phyloP scores from a whole-genome alignment of 2,888 invertebrate genomes.

The Leptinotarsa rubiginosa region DNA sequence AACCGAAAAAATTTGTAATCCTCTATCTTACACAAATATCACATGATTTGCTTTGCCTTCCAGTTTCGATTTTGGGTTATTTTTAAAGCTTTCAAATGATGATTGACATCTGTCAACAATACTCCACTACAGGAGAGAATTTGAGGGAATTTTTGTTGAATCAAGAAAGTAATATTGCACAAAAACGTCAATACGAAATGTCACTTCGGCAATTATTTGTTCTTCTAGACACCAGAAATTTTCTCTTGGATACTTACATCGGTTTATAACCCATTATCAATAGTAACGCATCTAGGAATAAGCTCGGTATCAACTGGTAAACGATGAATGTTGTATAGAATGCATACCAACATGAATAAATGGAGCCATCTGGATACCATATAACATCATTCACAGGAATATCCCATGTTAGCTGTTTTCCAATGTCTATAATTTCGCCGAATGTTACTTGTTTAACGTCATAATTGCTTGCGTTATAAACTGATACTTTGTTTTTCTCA shows the following conservation, averaged over 20 bases:
- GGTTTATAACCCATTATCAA: conserved; percentile 77
- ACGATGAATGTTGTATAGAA: conserved; percentile 78
- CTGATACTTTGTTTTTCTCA: conserved; percentile 67
- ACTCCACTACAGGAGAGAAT: too few species aligned
- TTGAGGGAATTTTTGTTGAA: too few species aligned
- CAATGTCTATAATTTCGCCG: conserved; percentile 72
- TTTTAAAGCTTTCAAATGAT: too few species aligned
- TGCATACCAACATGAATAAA: conserved; percentile 71
- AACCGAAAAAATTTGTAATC: too few species aligned
- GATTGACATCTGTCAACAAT: too few species aligned
- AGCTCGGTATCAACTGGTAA: conserved; percentile 83
- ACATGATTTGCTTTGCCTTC: too few species aligned
- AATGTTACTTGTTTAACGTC: conserved; percentile 76
- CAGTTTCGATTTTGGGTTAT: too few species aligned
- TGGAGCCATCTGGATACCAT: conserved; percentile 74
- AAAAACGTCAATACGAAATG: too few species aligned
- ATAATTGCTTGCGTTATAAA: conserved; percentile 87
- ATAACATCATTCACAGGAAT: conserved; percentile 79
- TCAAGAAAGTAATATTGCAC: too few species aligned
- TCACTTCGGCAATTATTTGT: too few species aligned
- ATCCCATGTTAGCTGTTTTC: conserved; percentile 65
- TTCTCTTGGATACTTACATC: conserved; percentile 67
- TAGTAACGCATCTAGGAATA: conserved; percentile 77
- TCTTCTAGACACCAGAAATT: too few species aligned
- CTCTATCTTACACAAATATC: too few species aligned